Evolutionary conservation across 92 coral and sea anemone species (phyloP).

Genomic region (Paragorgia papillata): DNA sequence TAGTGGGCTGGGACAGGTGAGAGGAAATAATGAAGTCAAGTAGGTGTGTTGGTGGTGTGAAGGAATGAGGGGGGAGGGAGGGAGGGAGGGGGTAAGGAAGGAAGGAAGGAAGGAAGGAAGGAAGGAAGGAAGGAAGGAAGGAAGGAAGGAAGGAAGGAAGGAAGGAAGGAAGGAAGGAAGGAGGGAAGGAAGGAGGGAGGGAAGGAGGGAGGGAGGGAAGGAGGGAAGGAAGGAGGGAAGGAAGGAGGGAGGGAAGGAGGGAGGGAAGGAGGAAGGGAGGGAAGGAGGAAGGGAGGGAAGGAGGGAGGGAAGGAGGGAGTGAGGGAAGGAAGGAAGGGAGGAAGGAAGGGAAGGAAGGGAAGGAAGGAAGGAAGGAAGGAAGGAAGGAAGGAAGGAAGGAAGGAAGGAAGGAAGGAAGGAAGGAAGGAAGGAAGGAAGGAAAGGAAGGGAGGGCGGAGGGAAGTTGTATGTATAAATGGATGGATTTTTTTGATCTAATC

Average conservation of each 20-base stretch:
- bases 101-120: background rate
- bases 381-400: background rate
- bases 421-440: background rate
- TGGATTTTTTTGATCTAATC: background rate
- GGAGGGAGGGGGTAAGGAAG: background rate
- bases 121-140: background rate
- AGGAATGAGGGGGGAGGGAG: too few relatives aligned
- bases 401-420: background rate
- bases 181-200: too few relatives aligned
- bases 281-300: background rate
- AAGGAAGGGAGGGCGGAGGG: background rate
- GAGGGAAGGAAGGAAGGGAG: background rate
- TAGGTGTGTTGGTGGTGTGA: too few relatives aligned
- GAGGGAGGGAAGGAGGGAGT: background rate
- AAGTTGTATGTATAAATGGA: background rate
- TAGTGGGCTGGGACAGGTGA: slow-evolving; percentile 98
- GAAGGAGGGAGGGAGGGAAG: background rate
- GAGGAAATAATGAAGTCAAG: too few relatives aligned
- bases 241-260: background rate
- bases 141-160: too few relatives aligned
- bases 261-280: background rate
- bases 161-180: too few relatives aligned
- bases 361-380: background rate
- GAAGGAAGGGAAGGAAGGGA: too few relatives aligned
- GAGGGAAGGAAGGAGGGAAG: background rate